These are phyloP conservation scores for Heterodera schachtii DNA, from an alignment of 1,140 invertebrate species.

Conservation along the genomic window DNA sequence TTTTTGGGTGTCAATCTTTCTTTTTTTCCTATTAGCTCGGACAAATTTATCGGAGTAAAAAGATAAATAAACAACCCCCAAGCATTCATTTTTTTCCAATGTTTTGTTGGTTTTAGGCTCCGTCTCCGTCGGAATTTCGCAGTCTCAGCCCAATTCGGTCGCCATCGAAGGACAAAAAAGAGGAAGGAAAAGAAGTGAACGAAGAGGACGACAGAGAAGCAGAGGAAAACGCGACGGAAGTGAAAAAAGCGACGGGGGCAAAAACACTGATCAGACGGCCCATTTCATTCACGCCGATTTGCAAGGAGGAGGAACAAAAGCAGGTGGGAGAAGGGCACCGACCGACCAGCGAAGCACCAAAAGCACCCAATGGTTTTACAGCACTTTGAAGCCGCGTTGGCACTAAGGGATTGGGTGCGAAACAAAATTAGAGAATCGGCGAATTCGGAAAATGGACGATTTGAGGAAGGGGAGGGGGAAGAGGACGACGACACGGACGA, in stretches of 20 bases:
- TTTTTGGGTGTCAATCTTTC: too few species aligned
- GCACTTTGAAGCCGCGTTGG: constrained; percentile 20
- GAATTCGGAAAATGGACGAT: background rate
- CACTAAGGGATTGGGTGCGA: constrained; percentile 18
- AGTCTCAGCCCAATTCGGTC: constrained; percentile 25
- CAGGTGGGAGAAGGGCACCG: background rate
- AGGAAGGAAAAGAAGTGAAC: background rate
- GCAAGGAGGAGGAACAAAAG: constrained; percentile 4
- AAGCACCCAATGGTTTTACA: background rate
- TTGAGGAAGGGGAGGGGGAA: background rate
- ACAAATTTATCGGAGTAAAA: too few species aligned
- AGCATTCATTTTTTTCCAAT: too few species aligned
- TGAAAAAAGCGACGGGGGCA: background rate
- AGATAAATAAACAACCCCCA: too few species aligned
- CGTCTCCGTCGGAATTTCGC: background rate
- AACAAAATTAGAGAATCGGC: background rate
- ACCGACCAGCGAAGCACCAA: too few species aligned
- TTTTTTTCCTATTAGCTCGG: too few species aligned
- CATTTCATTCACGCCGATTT: constrained; percentile 8
- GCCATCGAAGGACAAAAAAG: background rate
- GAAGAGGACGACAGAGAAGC: background rate
- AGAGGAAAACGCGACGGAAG: background rate
- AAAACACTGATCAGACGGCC: background rate
- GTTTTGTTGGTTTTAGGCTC: background rate
- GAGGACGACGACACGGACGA: background rate